phyloP scores from a whole-genome alignment of 2,113 vertebrate genomes.

The Brachypodius melanocephalos region DNA sequence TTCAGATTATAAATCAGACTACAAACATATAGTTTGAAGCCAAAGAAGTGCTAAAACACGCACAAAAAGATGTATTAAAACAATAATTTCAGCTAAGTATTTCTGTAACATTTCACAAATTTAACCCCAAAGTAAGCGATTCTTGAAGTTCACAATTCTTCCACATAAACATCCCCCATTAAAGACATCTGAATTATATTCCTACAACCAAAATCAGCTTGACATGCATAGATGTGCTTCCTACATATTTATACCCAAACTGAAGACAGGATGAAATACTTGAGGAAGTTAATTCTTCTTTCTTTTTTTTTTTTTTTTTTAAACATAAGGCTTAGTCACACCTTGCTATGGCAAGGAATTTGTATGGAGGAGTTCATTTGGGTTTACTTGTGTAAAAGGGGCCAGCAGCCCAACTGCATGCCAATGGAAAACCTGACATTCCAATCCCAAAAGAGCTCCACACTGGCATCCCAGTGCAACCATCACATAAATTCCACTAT shows the following conservation, averaged over 20 bases:
- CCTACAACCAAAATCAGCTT: neutral
- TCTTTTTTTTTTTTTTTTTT: neutral
- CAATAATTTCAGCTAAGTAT: neutral
- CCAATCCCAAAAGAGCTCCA: neutral
- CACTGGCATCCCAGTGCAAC: neutral
- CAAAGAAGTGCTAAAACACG: neutral
- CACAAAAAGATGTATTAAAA: neutral
- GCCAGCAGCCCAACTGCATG: neutral
- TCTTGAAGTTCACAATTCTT: neutral
- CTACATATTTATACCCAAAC: neutral
- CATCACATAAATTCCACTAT: neutral
- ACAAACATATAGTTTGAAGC: neutral
- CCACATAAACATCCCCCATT: neutral
- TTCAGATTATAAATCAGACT: neutral
- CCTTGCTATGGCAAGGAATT: neutral
- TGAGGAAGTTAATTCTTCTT: neutral
- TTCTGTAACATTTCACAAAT: neutral
- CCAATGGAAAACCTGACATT: neutral
- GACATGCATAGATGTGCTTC: neutral
- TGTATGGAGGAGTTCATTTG: neutral
- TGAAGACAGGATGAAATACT: neutral
- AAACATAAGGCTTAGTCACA: neutral
- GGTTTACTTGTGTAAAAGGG: neutral
- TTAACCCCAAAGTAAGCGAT: neutral
- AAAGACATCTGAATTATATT: neutral